Base-by-base conservation (phyloP, 1,140 invertebrate genomes). In the Ridgeia piscesae region DNA sequence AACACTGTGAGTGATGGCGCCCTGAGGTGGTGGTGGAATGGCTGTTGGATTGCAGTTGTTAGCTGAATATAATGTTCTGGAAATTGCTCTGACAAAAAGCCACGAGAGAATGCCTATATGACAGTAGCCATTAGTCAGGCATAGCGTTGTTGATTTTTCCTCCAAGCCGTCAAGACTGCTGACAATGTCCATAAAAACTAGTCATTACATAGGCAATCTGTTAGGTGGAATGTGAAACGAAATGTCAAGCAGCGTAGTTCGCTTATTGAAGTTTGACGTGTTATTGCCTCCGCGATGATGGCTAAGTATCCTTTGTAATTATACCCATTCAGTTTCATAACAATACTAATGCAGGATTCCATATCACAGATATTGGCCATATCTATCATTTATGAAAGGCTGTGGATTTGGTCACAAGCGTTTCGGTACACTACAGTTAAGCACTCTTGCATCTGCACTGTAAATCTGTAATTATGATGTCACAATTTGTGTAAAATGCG, bases 321-420 rank as follows among this genome's bases (percentile, higher is more conserved):
- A 77, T 21, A 77, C 58, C 8, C 58, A 77, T 6, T 42, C 42
- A 6, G 42, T 42, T 42, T 77, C 58, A 77, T 77, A 77, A 77
- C 58, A 77, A 77, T 77, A 77, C 58, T 77, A 77, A 77, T 77
- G 58, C 58, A 77, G 58, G 58, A 77, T 77, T 77, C 27, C 58
- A 77, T 1, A 31, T 77, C 11, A 17, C 8, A 77, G 8, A 77
- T 8, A 77, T 77, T 77, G 58, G 14, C 58, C 58, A 21, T 77
- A 77, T 77, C 27, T 77, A 77, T 77, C 11, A 77, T 77, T 77
- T 77, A 77, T 77, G 58, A 77, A 77, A 77, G 58, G 58, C 58
- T 77, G 27, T 77, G 58, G 17, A 27, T 14, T 77, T 77, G 11
- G 27, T 31, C 14, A 77, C 58, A 77, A 77, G 58, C 58, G 2